Base-by-base conservation (phyloP, 2,888 invertebrate species). In the Cryptocephalus primarius region DNA sequence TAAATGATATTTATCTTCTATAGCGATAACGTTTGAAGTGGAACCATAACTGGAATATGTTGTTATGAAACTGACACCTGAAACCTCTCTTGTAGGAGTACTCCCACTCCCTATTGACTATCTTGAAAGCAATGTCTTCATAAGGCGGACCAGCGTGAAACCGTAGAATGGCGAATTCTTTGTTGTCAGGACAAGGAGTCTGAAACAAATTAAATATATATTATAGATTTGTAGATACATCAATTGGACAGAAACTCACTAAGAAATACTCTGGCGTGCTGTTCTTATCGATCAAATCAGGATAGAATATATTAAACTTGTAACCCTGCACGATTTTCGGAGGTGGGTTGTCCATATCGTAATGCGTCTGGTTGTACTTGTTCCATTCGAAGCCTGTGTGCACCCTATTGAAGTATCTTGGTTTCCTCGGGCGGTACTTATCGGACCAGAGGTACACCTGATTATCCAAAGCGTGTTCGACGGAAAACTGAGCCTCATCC, bases 281-380 rank as follows among this genome's bases (percentile, higher is more conserved):
- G 52, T 76, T 78, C 67, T 94, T 93, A 68, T 97, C 92, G 59
- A 99, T 95, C 50, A 99, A 79, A 75, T 99, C 99, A 0, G 99
- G 97, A 74, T 96, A 99, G 75, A 99, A 99, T 59, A 99, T 99
- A 72, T 99, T 99, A 72, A 99, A 99, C 71, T 99, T 97, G 76
- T 99, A 99, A 8, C 99, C 99, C 72, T 99, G 99, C 1, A 99
- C 99, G 64, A 99, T 96, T 75, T 99, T 99, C 1, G 99, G 99
- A 8, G 99, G 99, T 43, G 99, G 99, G 75, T 99, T 99, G 71
- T 99, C 99, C 87, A 97, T 94, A 70, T 99, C 99, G 72, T 99
- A 99, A 74, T 99, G 99, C 1, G 99, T 99, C 73, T 99, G 99
- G 74, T 99, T 99, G 73, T 99, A 99, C 71, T 99, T 99, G 74